Base-by-base conservation (phyloP, 2,888 invertebrate species). In the Stratiomys singularior region DNA sequence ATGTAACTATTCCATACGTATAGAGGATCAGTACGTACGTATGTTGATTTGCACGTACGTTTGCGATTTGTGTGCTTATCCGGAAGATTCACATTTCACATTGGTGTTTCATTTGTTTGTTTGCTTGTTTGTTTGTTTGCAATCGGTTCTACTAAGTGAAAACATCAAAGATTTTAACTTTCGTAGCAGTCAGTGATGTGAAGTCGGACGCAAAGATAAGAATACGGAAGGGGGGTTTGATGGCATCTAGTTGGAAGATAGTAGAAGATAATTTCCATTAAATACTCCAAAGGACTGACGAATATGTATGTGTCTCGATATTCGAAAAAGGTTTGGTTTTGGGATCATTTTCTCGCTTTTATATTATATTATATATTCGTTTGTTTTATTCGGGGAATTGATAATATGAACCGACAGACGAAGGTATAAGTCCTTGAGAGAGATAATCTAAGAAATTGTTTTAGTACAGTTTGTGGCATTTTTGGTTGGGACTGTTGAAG, bases 401-500 rank as follows among this genome's bases (percentile, higher is more conserved):
- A 60, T n/a, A 11, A 60, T 60, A 25, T 23, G 5, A 60, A 52
- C 25, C 21, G 60, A 15, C 25, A 1, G 52, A 60, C 25, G 25
- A 60, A 60, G 23, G 25, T 11, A 60, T 18, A 60, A 21, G 21
- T 25, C 25, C 60, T 25, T 60, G 21, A 23, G 25, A 11, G 60
- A 18, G 23, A 25, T 60, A 21, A 60, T 60, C 25, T 60, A 25
- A 13, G 21, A 60, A 25, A 60, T 60, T 60, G 18, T 52, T 52
- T 52, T 52, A 52, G 52, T n/a, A 18, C 15, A 52, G 52, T 52
- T 52, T 52, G 52, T 52, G 52, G 52, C 37, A 52, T 52, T 52
- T 52, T 52, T 13, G 18, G 52, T 52, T 37, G 37, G 37, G 37
- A n/a, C n/a, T n/a, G n/a, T n/a, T n/a, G n/a, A n/a, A 37, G 37